Conservation (phyloP, 2,888 invertebrate species). For the Drosophila koepferae region DNA sequence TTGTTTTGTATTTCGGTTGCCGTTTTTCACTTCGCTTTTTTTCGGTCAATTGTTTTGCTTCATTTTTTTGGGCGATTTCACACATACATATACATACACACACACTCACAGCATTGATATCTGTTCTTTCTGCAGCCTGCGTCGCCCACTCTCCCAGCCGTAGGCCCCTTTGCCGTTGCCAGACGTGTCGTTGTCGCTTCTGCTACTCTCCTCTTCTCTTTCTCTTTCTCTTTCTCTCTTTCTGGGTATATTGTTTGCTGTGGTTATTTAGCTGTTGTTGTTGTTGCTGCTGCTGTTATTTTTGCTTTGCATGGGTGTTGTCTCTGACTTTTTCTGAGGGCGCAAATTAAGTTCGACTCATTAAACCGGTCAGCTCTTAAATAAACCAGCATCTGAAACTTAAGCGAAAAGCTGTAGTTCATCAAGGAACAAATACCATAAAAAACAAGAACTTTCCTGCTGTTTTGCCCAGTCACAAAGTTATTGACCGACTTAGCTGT, state of each 20-base stretch:
- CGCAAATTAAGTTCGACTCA: slow-evolving; percentile 79
- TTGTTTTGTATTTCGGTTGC: slow-evolving; percentile 62
- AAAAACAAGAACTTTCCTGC: slow-evolving; percentile 28
- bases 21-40: slow-evolving; percentile 47
- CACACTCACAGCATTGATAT: slow-evolving; percentile 22
- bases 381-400: slow-evolving; percentile 63
- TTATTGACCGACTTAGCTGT: slow-evolving; percentile 79
- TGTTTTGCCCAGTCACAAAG: slow-evolving; percentile 52
- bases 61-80: slow-evolving; percentile 58
- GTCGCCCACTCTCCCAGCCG: slow-evolving; percentile 57
- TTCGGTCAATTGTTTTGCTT: slow-evolving; percentile 48
- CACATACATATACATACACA: slow-evolving; percentile 41
- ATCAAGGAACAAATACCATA: slow-evolving; percentile 50
- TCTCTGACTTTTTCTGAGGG: slow-evolving; percentile 58
- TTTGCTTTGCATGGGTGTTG: slow-evolving; percentile 54
- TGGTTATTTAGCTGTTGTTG: slow-evolving; percentile 14
- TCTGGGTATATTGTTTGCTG: slow-evolving; percentile 14
- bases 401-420: slow-evolving; percentile 52
- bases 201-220: slow-evolving; percentile 31
- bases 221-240: slow-evolving; percentile 27
- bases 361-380: slow-evolving; percentile 74
- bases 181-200: slow-evolving; percentile 58
- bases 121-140: slow-evolving; percentile 66
- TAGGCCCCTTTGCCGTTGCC: slow-evolving; percentile 25
- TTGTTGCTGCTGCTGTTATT: slow-evolving; percentile 6